Base-by-base conservation (phyloP, 2,797 vertebrate species). In the Buphagus erythrorhynchus region DNA sequence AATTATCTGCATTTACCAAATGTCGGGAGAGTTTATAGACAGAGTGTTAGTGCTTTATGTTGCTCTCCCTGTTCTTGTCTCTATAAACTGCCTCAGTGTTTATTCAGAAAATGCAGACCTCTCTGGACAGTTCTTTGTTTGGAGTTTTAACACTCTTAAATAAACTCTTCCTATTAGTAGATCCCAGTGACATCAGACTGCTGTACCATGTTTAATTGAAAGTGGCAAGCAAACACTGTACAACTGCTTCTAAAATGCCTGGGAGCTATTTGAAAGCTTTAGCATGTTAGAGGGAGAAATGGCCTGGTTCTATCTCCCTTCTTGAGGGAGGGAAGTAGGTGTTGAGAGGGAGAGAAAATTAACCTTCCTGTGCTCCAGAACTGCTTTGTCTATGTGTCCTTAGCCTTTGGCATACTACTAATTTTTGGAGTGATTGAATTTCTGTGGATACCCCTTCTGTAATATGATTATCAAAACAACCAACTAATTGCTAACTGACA, bases 391-490 rank as follows among this genome's bases (percentile, higher is more conserved):
- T 51, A 0, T 22, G 26, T 58, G 24, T 91, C 40, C 16, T 31
- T 92, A 54, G 57, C 72, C 62, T 91, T 86, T 89, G 71, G 75
- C 61, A 69, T 65, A 43, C 15, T 59, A 46, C 49, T 72, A 38
- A 84, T 76, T 86, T 90, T 92, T 86, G n/a, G 51, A 81, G 46
- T 13, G 28, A 66, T 83, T 97, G 81, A 96, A 96, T 97, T 98
- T 97, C 92, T 95, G 74, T 96, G 94, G 92, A 91, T 97, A 93
- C 45, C 17, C 83, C 48, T 94, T 91, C 88, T 97, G 81, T 83
- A 84, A 98, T 90, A 92, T 26, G 90, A 95, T 97, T 97, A 96
- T 96, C 92, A 96, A 97, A 97, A 94, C 90, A 97, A 93, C 90
- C 76, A 93, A 93, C 68, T 95, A 84, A 97, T 95, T 97, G 94